Evolutionary conservation across 92 coral and sea anemone genomes (phyloP), one percentile per base, ranked within the genome.

Genomic region (Bergia puertoricense): DNA sequence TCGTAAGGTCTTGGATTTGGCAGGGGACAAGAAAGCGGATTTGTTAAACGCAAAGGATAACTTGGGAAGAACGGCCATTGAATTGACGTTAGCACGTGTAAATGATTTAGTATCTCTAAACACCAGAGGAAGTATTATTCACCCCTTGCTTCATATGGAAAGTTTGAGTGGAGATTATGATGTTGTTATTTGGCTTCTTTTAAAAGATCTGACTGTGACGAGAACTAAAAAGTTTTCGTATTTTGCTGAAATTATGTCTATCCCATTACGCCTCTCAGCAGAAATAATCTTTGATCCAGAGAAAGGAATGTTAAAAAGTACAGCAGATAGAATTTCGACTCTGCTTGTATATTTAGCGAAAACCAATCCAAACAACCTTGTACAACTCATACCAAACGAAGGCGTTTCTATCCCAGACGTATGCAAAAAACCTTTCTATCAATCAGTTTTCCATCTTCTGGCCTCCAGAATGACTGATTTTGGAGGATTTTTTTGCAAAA

Each of bases 371-470:
- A 69, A 5, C 78, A 4, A 0, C 1, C 54, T 69, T 30, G 44
- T 30, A 0, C 13, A 15, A 6, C 18, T 68, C 18, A 36, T 83
- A 67, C 67, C 86, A 16, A 45, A 30, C 69, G 15, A 4, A 4
- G 15, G 2, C 0, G 23, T 48, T 16, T 69, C 43, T 5, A 1
- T 45, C 36, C 8, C 67, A 83, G 45, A 36, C 11, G 39, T 0
- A 37, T 83, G 86, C 71, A 1, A 71, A 20, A 45, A 68, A 83
- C 86, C 78, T 3, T 83, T 83, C 14, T 11, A 83, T 3, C 15
- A 83, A 2, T 83, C 86, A 16, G 79, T 83, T 46, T 83, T 83
- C 30, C 86, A 83, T 71, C 86, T 83, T 83, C 57, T 83, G 66
- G 44, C 67, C n/a, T 83, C 37, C 18, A 66, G 86, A 36, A 83